Conservation (phyloP, 2,113 vertebrate genomes). For the Okapia johnstoni region DNA sequence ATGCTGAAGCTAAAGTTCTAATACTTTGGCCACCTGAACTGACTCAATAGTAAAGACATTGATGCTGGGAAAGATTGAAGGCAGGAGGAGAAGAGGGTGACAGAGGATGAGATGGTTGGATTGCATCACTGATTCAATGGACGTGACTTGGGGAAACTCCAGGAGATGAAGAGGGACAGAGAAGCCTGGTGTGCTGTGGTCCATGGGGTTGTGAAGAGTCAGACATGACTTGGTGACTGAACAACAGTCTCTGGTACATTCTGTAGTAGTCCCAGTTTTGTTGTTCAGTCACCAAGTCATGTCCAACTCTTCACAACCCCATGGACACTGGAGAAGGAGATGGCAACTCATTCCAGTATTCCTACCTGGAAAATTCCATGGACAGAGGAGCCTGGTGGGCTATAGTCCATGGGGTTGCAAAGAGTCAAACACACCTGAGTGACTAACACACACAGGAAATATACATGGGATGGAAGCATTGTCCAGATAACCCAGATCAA, state of each 20-base stretch:
- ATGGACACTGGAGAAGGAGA: neutral
- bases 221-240: neutral
- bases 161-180: neutral
- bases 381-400: neutral
- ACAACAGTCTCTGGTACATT: neutral
- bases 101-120: neutral
- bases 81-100: neutral
- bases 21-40: neutral
- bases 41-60: neutral
- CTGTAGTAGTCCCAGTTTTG: neutral
- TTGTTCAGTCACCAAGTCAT: neutral
- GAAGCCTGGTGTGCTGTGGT: neutral
- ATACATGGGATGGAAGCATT: neutral
- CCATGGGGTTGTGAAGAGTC: neutral
- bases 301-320: neutral
- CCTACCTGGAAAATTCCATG: neutral
- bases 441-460: neutral
- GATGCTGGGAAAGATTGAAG: neutral
- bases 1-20: neutral
- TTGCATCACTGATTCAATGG: neutral
- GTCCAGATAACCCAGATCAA: neutral
- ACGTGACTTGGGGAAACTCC: neutral
- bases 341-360: neutral
- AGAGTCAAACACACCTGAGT: neutral
- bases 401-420: neutral